Evolutionary conservation across 2,888 invertebrate species (phyloP).

Genomic region (Erannis defoliaria): DNA sequence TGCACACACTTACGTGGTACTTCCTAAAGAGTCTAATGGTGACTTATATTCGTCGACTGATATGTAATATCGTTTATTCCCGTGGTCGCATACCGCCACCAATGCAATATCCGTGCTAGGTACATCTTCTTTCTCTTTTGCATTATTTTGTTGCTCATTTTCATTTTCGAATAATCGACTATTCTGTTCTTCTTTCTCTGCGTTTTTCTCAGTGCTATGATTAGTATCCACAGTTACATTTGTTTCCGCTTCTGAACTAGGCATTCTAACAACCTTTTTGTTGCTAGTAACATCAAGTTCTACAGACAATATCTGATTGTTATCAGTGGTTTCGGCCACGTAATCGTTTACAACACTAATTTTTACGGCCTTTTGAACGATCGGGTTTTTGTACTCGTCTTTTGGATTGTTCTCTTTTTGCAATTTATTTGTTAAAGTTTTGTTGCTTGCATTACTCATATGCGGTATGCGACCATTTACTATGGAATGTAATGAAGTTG

Average conservation of each 20-base stretch:
- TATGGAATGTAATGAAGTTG: constrained; percentile 68
- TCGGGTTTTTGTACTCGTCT: constrained; percentile 59
- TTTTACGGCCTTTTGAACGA: constrained; percentile 62
- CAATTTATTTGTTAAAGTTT: constrained; percentile 54
- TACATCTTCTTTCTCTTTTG: constrained; percentile 47
- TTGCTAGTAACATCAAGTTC: constrained; percentile 67
- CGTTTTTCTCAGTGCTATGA: background rate
- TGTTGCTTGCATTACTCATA: constrained; percentile 51
- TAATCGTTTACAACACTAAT: constrained; percentile 66
- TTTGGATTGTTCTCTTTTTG: constrained; percentile 78
- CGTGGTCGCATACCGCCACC: constrained; percentile 23
- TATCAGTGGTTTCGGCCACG: constrained; percentile 48
- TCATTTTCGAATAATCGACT: constrained; percentile 11
- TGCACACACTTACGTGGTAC: constrained; percentile 64
- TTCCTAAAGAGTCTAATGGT: constrained; percentile 71
- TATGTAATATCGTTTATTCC: constrained; percentile 34
- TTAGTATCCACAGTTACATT: constrained; percentile 29
- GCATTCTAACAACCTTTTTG: constrained; percentile 67
- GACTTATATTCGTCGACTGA: constrained; percentile 73
- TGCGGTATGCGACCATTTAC: constrained; percentile 51
- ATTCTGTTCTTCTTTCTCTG: constrained; percentile 1
- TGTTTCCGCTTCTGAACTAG: constrained; percentile 37
- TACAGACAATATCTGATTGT: constrained; percentile 61
- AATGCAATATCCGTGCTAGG: constrained; percentile 24
- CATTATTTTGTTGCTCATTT: background rate